phyloP scores from a whole-genome alignment of 2,113 vertebrate genomes.

The Octodon degus region DNA sequence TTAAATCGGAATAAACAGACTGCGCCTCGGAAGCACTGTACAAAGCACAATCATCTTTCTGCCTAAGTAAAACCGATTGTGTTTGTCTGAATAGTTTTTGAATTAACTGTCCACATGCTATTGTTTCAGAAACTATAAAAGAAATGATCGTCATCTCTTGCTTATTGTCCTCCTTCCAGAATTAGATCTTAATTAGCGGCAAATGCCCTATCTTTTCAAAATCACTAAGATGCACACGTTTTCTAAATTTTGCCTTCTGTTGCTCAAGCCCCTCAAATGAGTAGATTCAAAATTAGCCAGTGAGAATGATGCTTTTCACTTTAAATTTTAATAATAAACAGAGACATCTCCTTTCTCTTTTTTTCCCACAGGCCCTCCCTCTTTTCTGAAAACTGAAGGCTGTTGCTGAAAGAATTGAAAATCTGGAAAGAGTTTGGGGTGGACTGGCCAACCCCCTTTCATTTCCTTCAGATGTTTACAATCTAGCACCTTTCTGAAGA shows the following conservation, averaged over 20 bases:
- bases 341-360: constrained; percentile 83
- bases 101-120: not conserved
- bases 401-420: constrained; percentile 89
- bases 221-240: not conserved
- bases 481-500: constrained; percentile 92
- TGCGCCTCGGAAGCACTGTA: fast-evolving
- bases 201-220: constrained; percentile 16
- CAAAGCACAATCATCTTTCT: not conserved
- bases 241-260: constrained; percentile 37
- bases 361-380: constrained; percentile 84
- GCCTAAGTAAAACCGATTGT: constrained; percentile 17
- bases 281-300: constrained; percentile 81
- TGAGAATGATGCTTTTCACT: constrained; percentile 80
- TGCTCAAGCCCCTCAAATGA: constrained; percentile 68
- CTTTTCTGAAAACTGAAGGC: constrained; percentile 87
- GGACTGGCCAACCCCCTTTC: constrained; percentile 89
- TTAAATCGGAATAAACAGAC: not conserved
- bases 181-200: constrained; percentile 1
- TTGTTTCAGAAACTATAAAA: not conserved
- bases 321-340: constrained; percentile 89
- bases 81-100: not conserved
- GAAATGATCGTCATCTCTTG: constrained; percentile 43
- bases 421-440: constrained; percentile 91
- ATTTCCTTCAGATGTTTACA: constrained; percentile 92
- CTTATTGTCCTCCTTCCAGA: constrained; percentile 28